phyloP scores from a whole-genome alignment of 2,797 vertebrate genomes.

The Hirundo rustica region DNA sequence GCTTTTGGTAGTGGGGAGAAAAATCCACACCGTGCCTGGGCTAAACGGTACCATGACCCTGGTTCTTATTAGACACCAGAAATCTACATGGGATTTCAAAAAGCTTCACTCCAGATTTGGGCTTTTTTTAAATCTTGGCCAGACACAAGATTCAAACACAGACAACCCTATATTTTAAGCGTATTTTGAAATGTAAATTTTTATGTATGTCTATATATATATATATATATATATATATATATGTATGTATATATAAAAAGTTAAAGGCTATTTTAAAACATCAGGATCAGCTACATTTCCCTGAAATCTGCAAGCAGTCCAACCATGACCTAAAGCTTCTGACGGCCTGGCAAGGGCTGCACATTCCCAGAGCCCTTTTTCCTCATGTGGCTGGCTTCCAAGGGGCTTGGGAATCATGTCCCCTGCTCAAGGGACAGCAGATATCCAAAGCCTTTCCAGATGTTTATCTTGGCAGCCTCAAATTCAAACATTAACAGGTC shows the following conservation, averaged over 20 bases:
- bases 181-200: neutral
- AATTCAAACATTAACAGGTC: neutral
- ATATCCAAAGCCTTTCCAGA: conserved; percentile 29
- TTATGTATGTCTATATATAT: no score
- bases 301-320: neutral
- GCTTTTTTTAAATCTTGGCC: neutral
- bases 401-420: neutral
- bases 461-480: conserved; percentile 13
- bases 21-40: neutral
- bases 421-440: neutral
- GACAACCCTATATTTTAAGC: neutral
- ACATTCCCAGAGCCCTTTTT: neutral
- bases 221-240: neutral
- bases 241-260: neutral
- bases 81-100: neutral
- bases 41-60: neutral
- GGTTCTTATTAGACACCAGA: neutral
- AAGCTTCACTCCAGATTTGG: neutral
- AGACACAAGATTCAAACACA: neutral
- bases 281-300: neutral
- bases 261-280: neutral
- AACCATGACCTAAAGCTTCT: neutral
- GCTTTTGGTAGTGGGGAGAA: neutral
- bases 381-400: neutral
- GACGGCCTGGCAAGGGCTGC: neutral